Conservation (phyloP, 2,113 vertebrate species). For the Acrocephalus kingi region DNA sequence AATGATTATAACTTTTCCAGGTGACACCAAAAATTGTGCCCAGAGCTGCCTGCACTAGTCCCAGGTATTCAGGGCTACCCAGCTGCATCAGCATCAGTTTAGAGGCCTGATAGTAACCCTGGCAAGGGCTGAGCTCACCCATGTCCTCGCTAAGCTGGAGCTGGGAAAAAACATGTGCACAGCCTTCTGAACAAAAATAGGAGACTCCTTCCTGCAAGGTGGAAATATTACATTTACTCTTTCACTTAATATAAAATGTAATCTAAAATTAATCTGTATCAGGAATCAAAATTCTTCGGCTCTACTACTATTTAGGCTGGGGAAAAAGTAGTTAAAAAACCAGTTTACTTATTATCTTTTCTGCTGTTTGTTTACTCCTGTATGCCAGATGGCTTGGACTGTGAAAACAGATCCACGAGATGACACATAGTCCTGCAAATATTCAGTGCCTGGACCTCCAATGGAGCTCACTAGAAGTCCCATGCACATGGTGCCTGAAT, state of each 20-base stretch:
- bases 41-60: not conserved
- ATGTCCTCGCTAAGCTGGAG: not conserved
- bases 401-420: constrained; percentile 35
- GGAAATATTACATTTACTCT: not conserved
- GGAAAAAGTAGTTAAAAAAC: not conserved
- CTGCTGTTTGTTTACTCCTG: constrained; percentile 58
- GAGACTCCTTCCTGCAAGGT: not conserved
- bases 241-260: not conserved
- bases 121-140: not conserved
- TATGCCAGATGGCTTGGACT: constrained; percentile 50
- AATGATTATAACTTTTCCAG: not conserved
- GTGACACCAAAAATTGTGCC: not conserved
- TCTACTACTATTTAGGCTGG: not conserved
- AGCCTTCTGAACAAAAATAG: not conserved
- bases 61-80: not conserved
- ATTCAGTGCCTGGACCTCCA: constrained; percentile 38
- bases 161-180: not conserved
- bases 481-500: not conserved
- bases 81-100: not conserved
- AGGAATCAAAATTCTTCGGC: not conserved
- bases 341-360: constrained; percentile 43
- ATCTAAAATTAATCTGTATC: not conserved
- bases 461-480: constrained; percentile 31
- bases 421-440: constrained; percentile 53
- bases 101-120: not conserved